phyloP scores from a whole-genome alignment of 2,113 vertebrate species.

The Microtus oregoni region DNA sequence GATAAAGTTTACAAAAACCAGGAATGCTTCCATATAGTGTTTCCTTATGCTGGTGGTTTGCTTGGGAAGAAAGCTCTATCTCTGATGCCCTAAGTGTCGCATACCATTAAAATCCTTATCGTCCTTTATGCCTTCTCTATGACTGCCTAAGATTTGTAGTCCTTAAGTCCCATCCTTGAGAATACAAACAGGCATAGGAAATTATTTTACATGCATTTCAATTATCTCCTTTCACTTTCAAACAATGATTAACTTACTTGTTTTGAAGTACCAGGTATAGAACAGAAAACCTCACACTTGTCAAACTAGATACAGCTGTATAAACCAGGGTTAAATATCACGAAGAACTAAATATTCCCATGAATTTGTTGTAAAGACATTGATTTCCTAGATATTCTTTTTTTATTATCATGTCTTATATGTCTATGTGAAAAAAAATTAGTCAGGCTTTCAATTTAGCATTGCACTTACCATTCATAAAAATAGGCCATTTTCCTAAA shows the following conservation, averaged over 20 bases:
- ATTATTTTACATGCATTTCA: slow-evolving; percentile 29
- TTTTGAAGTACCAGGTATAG: neutral
- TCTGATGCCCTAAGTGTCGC: neutral
- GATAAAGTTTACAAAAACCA: neutral
- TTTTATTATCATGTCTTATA: neutral
- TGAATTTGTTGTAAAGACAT: neutral
- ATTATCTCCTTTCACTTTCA: neutral
- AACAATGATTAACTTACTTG: neutral
- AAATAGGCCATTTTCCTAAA: neutral
- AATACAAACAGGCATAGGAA: neutral
- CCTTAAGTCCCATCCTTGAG: neutral
- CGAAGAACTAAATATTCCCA: neutral
- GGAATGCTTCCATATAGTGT: neutral
- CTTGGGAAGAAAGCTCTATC: neutral
- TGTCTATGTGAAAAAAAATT: neutral
- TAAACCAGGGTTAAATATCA: neutral
- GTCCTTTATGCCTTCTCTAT: neutral
- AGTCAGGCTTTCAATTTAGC: neutral
- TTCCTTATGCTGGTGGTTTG: neutral
- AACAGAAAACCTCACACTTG: neutral
- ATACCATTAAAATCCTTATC: neutral
- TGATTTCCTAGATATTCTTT: neutral
- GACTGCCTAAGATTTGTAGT: neutral
- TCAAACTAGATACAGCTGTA: neutral
- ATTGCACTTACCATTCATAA: neutral